phyloP scores from a whole-genome alignment of 2,113 vertebrate genomes.

The Tylochromis polylepis region DNA sequence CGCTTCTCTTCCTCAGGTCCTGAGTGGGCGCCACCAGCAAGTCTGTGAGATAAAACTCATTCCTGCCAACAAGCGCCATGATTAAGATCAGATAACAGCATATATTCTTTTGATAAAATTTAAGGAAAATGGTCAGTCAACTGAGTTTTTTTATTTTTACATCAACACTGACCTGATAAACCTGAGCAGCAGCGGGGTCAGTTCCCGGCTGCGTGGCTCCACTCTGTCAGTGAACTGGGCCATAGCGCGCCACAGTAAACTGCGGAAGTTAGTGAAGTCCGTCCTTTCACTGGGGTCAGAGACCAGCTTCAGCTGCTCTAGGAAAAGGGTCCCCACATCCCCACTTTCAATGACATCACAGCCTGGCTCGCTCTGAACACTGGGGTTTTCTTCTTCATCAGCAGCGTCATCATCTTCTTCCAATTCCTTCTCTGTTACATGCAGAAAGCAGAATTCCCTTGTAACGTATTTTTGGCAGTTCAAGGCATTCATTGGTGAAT shows the following conservation, averaged over 20 bases:
- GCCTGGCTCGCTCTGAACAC: conserved; percentile 31
- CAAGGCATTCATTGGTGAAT: neutral
- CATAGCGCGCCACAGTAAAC: conserved; percentile 88
- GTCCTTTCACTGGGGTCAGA: conserved; percentile 74
- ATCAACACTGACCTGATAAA: conserved; percentile 81
- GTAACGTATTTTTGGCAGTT: neutral
- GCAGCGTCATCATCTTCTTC: conserved; percentile 36
- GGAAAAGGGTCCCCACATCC: conserved; percentile 74
- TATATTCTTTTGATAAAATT: neutral
- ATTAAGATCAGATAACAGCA: neutral
- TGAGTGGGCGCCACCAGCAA: conserved; percentile 87
- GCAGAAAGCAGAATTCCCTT: neutral
- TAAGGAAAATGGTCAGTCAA: neutral
- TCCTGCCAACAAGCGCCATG: conserved; percentile 66
- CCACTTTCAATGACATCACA: conserved; percentile 72
- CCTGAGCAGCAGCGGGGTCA: conserved; percentile 88
- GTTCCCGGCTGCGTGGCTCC: conserved; percentile 87
- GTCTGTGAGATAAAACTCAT: conserved; percentile 90
- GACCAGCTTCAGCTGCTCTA: conserved; percentile 71
- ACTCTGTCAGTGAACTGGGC: conserved; percentile 84
- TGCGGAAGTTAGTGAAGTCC: conserved; percentile 90
- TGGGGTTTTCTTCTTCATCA: neutral
- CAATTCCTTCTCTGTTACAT: conserved; percentile 80
- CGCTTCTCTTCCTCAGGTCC: conserved; percentile 74
- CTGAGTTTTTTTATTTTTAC: neutral